Percentiles rank a stretch among this genome's conserved stretches.
Conservation (phyloP, 2,113 vertebrate species). For the Bothrops jararaca region DNA sequence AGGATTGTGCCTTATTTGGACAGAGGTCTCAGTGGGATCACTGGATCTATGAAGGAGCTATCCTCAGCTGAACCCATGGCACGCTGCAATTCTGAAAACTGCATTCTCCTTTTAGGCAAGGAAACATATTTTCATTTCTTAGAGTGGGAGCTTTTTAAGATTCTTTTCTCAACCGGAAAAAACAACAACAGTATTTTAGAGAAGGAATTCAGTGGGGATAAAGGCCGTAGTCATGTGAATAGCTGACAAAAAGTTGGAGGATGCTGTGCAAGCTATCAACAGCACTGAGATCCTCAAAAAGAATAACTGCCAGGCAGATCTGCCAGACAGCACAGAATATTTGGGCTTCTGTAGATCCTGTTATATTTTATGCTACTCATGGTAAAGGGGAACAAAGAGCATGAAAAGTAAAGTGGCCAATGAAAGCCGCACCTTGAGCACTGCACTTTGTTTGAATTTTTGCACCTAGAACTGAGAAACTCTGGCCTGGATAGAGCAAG, state of each 20-base stretch:
- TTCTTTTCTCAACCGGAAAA: slow-evolving; percentile 3
- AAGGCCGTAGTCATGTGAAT: slow-evolving; percentile 44
- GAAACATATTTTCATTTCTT: neutral
- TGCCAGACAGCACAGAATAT: neutral
- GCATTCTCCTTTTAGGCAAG: neutral
- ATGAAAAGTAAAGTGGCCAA: slow-evolving; percentile 49
- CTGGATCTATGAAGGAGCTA: neutral
- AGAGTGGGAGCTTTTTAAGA: neutral
- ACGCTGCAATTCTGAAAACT: neutral
- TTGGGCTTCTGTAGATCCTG: slow-evolving; percentile 38
- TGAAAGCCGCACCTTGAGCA: slow-evolving; percentile 53
- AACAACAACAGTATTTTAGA: slow-evolving; percentile 17
- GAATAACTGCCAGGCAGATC: slow-evolving; percentile 23
- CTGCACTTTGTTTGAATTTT: slow-evolving; percentile 56
- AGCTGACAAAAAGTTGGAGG: slow-evolving; percentile 25
- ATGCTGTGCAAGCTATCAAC: slow-evolving; percentile 47
- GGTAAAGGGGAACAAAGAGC: neutral
- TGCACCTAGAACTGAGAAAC: neutral
- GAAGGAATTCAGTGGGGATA: slow-evolving; percentile 29
- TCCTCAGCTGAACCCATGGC: neutral
- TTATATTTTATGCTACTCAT: neutral
- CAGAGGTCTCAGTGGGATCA: neutral
- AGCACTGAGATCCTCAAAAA: slow-evolving; percentile 36
- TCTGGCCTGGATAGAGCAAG: neutral
- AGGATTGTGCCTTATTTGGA: neutral